Evolutionary conservation across 2,113 vertebrate species (phyloP).

Genomic region (Empidonax traillii): DNA sequence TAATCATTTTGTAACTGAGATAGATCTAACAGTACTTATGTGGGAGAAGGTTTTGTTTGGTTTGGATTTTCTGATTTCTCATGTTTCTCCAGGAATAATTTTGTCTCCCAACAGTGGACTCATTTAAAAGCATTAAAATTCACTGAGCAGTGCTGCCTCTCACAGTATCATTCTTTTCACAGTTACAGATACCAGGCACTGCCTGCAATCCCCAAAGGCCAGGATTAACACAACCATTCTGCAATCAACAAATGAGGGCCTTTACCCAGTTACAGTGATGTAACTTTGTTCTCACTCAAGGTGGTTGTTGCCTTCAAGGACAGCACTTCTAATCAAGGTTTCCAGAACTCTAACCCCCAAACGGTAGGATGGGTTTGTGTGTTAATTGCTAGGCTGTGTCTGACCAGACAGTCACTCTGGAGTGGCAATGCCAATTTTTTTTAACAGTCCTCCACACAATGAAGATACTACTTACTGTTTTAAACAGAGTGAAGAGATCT

Average conservation of each 20-base stretch:
- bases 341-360: background rate
- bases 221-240: background rate
- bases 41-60: background rate
- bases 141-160: background rate
- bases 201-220: background rate
- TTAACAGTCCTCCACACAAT: background rate
- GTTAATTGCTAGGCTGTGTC: background rate
- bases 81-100: background rate
- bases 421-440: background rate
- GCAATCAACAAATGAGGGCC: background rate
- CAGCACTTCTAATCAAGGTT: background rate
- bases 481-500: background rate
- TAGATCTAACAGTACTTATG: background rate
- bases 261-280: background rate
- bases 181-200: background rate
- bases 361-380: rapidly evolving
- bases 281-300: background rate
- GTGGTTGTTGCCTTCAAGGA: background rate
- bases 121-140: background rate
- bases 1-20: background rate
- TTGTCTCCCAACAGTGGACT: background rate
- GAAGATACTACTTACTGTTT: background rate
- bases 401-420: background rate
- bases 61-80: background rate
- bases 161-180: background rate